A percentile compares a stretch with the other conserved stretches of the same genome.
Evolutionary conservation across 2,113 vertebrate genomes (phyloP).

Genomic region (Spilogale gracilis): DNA sequence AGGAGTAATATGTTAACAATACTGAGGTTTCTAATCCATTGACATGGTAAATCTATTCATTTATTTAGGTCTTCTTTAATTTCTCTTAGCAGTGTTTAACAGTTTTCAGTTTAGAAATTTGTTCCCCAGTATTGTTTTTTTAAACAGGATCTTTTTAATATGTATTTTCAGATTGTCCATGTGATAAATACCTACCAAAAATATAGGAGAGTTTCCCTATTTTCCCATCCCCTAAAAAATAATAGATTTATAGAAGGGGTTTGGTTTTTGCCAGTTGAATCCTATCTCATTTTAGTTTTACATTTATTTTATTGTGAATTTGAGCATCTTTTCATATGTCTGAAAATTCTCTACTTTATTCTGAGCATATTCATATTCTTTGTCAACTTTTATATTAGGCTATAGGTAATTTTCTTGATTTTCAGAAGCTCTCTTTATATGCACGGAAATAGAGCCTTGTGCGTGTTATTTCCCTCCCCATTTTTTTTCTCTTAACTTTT

Average conservation of each 20-base stretch:
- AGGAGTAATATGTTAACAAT: neutral
- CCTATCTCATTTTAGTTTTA: neutral
- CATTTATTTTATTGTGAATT: neutral
- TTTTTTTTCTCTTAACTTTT: conserved; percentile 4
- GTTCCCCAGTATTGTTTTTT: neutral
- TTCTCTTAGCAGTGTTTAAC: neutral
- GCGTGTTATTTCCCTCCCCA: neutral
- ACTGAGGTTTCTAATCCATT: neutral
- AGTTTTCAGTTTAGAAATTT: conserved; percentile 29
- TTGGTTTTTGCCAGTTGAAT: neutral
- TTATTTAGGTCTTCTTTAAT: neutral
- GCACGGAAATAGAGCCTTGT: neutral
- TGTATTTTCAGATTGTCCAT: neutral
- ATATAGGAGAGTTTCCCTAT: neutral
- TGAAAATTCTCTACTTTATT: neutral
- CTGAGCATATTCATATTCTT: neutral
- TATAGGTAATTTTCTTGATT: neutral
- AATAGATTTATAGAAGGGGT: neutral
- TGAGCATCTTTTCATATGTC: neutral
- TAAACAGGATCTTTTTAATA: neutral
- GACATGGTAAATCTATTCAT: neutral
- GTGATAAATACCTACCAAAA: neutral
- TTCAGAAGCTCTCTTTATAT: neutral
- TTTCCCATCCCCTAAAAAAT: neutral
- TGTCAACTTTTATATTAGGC: neutral